These are phyloP conservation scores for Tolmerus cingulatus DNA, from an alignment of 2,888 invertebrate species.

Conservation along the genomic window DNA sequence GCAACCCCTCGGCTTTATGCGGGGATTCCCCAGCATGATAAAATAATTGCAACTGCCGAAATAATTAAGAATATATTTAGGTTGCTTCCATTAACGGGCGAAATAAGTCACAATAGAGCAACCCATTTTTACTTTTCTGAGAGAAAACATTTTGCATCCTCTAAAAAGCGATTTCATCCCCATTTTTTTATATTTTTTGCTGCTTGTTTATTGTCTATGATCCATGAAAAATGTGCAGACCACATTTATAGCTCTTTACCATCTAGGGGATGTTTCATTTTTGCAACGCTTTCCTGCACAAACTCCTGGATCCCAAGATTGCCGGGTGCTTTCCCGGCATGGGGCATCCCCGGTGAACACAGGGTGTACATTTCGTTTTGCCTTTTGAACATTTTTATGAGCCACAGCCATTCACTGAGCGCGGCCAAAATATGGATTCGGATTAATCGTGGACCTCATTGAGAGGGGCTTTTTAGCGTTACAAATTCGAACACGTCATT, in stretches of 20 bases:
- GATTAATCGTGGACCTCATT: background rate
- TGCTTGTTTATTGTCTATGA: background rate
- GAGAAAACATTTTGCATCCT: background rate
- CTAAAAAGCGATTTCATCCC: background rate
- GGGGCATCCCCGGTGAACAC: background rate
- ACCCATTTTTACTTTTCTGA: background rate
- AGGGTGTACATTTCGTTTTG: background rate
- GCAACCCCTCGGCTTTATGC: background rate
- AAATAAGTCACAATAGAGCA: background rate
- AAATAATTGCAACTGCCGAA: background rate
- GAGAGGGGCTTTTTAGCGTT: slow-evolving; percentile 19
- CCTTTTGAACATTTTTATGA: slow-evolving; percentile 11
- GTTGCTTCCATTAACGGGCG: background rate
- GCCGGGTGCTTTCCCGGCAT: background rate
- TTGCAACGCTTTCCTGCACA: slow-evolving; percentile 20
- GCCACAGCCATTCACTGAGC: background rate
- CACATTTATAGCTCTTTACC: background rate
- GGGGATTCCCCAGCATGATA: background rate
- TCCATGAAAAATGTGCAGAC: slow-evolving; percentile 17
- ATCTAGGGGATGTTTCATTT: slow-evolving; percentile 10
- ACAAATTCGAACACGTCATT: slow-evolving; percentile 44
- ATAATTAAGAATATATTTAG: background rate
- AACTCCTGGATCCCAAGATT: background rate
- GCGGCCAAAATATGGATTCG: background rate
- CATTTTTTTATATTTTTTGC: background rate